Evolutionary conservation across 1,140 invertebrate species (phyloP).

Genomic region (Oppia nitens): DNA sequence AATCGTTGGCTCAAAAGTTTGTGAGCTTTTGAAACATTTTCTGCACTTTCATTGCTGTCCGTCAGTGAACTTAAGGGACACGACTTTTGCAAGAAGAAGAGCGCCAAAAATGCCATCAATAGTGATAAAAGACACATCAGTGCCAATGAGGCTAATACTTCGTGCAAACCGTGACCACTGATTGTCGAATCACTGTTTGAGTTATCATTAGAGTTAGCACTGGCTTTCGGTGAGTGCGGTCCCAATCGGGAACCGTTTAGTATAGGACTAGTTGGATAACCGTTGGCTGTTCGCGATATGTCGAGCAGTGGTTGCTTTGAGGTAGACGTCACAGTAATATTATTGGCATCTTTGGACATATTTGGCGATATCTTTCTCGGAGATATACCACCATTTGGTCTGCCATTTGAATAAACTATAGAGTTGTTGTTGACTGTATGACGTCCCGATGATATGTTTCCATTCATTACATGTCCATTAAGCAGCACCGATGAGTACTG

Average conservation of each 20-base stretch:
- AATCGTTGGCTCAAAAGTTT: constrained; percentile 23
- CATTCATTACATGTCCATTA: background rate
- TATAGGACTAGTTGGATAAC: background rate
- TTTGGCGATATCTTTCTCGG: background rate
- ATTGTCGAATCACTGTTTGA: background rate
- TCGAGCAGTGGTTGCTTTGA: background rate
- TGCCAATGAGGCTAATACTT: constrained; percentile 66
- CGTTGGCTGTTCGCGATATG: background rate
- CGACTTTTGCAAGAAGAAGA: constrained; percentile 68
- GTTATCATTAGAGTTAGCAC: background rate
- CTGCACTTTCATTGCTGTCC: constrained; percentile 23
- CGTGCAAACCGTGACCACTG: constrained; percentile 17
- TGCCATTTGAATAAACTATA: too few species aligned
- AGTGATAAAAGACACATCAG: constrained; percentile 66
- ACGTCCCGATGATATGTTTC: background rate
- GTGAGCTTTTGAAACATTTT: constrained; percentile 28
- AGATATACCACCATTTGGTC: background rate
- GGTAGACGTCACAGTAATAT: background rate
- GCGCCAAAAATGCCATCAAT: constrained; percentile 56
- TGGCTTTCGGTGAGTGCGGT: background rate
- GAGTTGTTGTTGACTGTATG: background rate
- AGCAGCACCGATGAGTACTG: too few species aligned
- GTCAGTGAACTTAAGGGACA: constrained; percentile 36
- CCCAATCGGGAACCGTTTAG: background rate
- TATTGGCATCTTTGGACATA: background rate